Conservation (phyloP, 2,113 vertebrate genomes). For the Gnathonemus longibarbis region DNA sequence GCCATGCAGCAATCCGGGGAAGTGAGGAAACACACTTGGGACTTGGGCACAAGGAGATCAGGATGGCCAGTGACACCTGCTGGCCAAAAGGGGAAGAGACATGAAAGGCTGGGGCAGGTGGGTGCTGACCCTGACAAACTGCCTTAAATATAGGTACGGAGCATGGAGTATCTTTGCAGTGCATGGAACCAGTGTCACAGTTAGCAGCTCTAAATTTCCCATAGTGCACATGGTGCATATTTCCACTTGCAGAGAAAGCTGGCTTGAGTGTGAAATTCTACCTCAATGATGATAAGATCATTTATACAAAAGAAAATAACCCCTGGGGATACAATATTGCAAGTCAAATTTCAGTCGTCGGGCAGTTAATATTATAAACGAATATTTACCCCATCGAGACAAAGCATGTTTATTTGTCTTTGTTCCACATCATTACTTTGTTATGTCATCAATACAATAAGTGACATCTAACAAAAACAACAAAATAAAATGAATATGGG, state of each 20-base stretch:
- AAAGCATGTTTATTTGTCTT: slow-evolving; percentile 63
- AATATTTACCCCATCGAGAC: slow-evolving; percentile 60
- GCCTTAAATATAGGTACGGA: background rate
- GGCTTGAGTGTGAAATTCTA: slow-evolving; percentile 30
- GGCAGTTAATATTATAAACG: slow-evolving; percentile 66
- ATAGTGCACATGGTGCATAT: background rate
- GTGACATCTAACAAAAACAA: slow-evolving; percentile 67
- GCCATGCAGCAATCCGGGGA: no score
- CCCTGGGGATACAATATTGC: slow-evolving; percentile 52
- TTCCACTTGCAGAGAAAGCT: slow-evolving; percentile 19
- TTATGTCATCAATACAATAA: slow-evolving; percentile 24
- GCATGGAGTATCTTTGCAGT: background rate
- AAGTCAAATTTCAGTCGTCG: slow-evolving; percentile 58
- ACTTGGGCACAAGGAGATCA: no score
- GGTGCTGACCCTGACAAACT: no score
- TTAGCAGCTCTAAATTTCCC: background rate
- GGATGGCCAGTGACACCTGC: no score
- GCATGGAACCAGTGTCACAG: background rate
- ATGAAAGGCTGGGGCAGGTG: no score
- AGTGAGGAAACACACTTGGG: no score
- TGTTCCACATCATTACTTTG: slow-evolving; percentile 72
- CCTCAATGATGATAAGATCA: slow-evolving; percentile 56
- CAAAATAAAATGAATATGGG: slow-evolving; percentile 72
- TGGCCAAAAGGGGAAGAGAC: no score
- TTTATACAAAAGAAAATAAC: slow-evolving; percentile 57